Evolutionary conservation across 2,113 vertebrate genomes (phyloP).

Genomic region (Lycaon pictus): DNA sequence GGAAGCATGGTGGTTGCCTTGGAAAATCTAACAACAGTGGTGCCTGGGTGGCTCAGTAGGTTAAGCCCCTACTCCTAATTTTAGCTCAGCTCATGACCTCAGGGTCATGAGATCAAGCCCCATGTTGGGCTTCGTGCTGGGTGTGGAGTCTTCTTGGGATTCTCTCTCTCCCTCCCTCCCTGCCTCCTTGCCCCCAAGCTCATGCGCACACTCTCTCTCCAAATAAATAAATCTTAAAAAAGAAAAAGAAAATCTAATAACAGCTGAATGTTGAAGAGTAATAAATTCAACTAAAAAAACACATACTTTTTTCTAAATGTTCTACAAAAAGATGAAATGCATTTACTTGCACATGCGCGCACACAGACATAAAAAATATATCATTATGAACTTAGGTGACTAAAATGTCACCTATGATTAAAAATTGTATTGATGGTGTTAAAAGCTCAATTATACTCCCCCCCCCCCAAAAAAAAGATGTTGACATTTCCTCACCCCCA

Average conservation of each 20-base stretch:
- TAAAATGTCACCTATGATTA: background rate
- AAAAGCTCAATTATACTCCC: background rate
- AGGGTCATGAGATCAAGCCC: background rate
- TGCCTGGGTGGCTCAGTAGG: background rate
- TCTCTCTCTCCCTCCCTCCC: background rate
- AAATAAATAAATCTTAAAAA: background rate
- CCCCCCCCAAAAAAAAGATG: rapidly evolving
- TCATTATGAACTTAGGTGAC: background rate
- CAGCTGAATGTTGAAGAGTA: background rate
- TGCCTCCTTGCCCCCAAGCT: background rate
- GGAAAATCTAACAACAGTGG: background rate
- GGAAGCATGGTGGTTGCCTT: rapidly evolving
- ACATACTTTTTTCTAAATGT: background rate
- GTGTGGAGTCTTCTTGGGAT: background rate
- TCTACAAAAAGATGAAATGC: background rate
- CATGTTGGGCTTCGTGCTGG: background rate
- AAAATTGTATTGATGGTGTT: background rate
- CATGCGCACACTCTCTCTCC: background rate
- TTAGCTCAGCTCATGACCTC: background rate
- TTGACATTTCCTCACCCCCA: background rate
- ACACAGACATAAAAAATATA: background rate
- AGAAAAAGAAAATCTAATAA: background rate
- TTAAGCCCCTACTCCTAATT: background rate
- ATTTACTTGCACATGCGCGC: background rate
- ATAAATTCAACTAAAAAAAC: background rate